phyloP scores from a whole-genome alignment of 2,113 vertebrate species.

The Nettapus auritus region DNA sequence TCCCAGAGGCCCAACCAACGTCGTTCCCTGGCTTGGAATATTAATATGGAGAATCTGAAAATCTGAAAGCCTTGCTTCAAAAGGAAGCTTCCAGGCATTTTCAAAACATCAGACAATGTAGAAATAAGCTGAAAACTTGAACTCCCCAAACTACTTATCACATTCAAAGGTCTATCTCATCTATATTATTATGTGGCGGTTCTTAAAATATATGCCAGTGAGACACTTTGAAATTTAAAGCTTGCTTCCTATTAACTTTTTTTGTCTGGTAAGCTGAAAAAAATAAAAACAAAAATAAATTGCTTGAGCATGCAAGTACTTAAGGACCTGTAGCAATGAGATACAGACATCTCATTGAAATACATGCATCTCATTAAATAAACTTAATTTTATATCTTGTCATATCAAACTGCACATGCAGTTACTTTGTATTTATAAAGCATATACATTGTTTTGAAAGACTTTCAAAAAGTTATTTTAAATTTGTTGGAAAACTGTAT shows the following conservation, averaged over 20 bases:
- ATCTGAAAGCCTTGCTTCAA: not conserved
- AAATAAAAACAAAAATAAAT: not conserved
- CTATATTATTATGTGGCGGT: not conserved
- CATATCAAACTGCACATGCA: not conserved
- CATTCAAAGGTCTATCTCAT: not conserved
- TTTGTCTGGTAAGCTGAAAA: not conserved
- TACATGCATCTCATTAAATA: not conserved
- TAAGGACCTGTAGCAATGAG: not conserved
- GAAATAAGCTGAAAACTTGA: not conserved
- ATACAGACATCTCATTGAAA: too few relatives aligned
- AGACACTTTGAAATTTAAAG: not conserved
- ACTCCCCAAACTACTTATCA: not conserved
- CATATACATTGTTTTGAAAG: not conserved
- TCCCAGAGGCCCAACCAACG: too few relatives aligned
- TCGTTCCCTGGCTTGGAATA: too few relatives aligned
- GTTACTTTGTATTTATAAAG: not conserved
- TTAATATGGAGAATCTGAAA: too few relatives aligned
- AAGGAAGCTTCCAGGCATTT: not conserved
- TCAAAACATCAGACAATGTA: not conserved
- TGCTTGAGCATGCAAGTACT: not conserved
- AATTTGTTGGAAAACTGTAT: fast-evolving
- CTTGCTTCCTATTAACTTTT: not conserved
- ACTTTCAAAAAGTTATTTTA: not conserved
- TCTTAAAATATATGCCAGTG: not conserved
- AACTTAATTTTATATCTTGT: not conserved